phyloP scores from a whole-genome alignment of 2,113 vertebrate genomes.

The Hyperoodon ampullatus region DNA sequence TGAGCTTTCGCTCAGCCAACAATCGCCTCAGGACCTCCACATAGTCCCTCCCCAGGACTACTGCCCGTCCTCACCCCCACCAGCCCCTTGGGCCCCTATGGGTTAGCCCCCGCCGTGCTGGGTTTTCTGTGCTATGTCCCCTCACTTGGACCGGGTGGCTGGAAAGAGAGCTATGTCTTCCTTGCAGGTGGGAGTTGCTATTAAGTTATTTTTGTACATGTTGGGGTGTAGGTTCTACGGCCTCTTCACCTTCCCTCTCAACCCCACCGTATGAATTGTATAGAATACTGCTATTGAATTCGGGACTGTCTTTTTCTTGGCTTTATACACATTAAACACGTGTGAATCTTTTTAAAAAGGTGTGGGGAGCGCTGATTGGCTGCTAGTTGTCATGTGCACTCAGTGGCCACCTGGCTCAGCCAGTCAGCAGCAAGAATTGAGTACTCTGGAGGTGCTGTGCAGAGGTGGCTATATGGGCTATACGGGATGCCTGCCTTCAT shows the following conservation, averaged over 20 bases:
- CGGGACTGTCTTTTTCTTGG: not conserved
- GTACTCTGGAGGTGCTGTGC: rapidly evolving
- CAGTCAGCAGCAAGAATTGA: not conserved
- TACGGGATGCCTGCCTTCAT: rapidly evolving
- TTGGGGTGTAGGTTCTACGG: not conserved
- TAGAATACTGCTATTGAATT: not conserved
- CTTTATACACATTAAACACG: not conserved
- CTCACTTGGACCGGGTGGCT: not conserved
- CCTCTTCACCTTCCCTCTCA: not conserved
- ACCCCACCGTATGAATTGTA: not conserved
- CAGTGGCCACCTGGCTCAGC: not conserved
- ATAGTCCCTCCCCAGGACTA: not conserved
- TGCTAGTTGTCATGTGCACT: not conserved
- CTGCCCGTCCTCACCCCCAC: not conserved
- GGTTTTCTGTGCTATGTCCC: not conserved
- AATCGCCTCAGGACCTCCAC: constrained; percentile 60
- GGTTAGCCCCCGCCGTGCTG: not conserved
- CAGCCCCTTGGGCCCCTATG: not conserved
- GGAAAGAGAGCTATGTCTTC: not conserved
- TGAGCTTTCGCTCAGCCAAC: constrained; percentile 79
- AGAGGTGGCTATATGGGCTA: not conserved
- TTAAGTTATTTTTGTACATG: not conserved
- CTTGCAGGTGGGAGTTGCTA: not conserved
- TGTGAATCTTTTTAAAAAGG: not conserved
- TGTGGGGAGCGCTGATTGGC: not conserved